Evolutionary conservation across 2,888 invertebrate species (phyloP).

Genomic region (Hyles lineata): DNA sequence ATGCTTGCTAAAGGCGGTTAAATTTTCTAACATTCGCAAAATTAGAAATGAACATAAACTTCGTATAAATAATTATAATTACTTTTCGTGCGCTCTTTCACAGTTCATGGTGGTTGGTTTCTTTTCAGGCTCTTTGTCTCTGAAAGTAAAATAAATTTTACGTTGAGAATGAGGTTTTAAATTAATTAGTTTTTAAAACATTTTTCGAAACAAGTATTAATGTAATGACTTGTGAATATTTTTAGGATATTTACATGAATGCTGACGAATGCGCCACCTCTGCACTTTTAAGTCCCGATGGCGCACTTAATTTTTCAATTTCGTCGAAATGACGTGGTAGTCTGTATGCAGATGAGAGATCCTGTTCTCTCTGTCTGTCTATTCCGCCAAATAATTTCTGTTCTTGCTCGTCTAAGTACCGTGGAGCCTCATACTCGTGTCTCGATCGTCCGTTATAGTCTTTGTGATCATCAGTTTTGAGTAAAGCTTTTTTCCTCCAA

Average conservation of each 20-base stretch:
- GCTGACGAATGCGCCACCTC: conserved; percentile 55
- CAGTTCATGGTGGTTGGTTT: conserved; percentile 67
- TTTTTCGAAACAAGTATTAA: too few species aligned
- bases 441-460: conserved; percentile 63
- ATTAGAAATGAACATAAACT: background rate
- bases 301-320: conserved; percentile 52
- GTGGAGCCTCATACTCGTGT: conserved; percentile 60
- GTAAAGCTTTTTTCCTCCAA: conserved; percentile 70
- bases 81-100: conserved; percentile 75
- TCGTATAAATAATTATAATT: conserved; percentile 30
- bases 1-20: background rate
- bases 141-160: conserved; percentile 46
- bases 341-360: conserved; percentile 51
- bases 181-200: background rate
- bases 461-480: conserved; percentile 65
- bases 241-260: conserved; percentile 47
- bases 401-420: conserved; percentile 64
- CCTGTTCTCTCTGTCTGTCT: conserved; percentile 57
- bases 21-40: background rate
- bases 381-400: conserved; percentile 52
- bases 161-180: background rate
- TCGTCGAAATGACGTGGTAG: conserved; percentile 61
- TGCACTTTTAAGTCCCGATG: conserved; percentile 55
- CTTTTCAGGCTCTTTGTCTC: conserved; percentile 68
- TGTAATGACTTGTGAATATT: too few species aligned